Base-by-base conservation (phyloP, 2,888 invertebrate species). In the Deilephila elpenor region DNA sequence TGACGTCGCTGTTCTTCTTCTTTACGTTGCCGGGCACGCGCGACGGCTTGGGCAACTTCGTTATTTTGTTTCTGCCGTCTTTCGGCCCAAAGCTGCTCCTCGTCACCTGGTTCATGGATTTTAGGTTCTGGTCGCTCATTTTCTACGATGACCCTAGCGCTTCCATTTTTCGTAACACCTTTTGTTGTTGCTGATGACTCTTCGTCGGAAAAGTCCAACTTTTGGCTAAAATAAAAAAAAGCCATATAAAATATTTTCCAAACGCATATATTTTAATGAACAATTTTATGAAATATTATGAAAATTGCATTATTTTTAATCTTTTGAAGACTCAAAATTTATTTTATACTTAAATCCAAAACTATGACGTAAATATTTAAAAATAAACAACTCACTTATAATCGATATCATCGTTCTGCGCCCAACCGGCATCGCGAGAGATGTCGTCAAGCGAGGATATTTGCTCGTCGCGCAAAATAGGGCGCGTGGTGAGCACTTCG, bases 391-490 rank as follows among this genome's bases (percentile, higher is more conserved):
- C 95, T 93, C 82, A 96, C 96, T 98, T 98, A 88, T 98, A 99
- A 93, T 99, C 98, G 87, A 99, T 98, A 89, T 98, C 98, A 87
- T 98, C 98, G 84, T 98, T 97, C 80, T 97, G 97, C 75, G 98
- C 97, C 99, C 99, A 99, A 77, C 98, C 98, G 84, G 97, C 97
- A 86, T 98, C 97, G 83, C 97, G 96, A 64, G 97, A 96, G 81
- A 98, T 97, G 87, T 98, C 97, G 91, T 99, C 99, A 95, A 99
- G 97, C 75, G 98, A 97, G 84, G 97, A 98, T 83, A 99, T 95
- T 90, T 98, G 98, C 88, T 98, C 98, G 87, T 98, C 98, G 82
- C 98, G 97, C 81, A 99, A 98, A 79, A 99, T 99, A 76, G 99
- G 98, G 73, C 97, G 95, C 79, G 97, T 96, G 74, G 95, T 93